Percentiles rank a stretch among this genome's conserved stretches.
These are phyloP conservation scores for Leucosticte australis DNA, from an alignment of 2,113 vertebrate genomes.

Conservation along the genomic window DNA sequence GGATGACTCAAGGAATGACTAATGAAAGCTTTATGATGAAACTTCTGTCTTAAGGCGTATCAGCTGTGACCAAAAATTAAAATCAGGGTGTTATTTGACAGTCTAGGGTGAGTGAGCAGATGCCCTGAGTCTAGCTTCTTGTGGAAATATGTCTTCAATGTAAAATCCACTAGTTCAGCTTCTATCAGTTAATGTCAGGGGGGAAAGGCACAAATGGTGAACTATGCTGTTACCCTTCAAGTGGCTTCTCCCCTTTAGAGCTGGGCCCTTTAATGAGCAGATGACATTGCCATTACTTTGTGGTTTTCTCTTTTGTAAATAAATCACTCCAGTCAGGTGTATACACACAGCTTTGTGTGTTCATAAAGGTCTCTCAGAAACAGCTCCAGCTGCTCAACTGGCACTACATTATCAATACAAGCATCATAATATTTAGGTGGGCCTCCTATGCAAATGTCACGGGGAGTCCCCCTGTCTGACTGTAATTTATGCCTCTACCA, in stretches of 20 bases:
- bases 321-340: neutral
- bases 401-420: neutral
- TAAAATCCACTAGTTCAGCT: neutral
- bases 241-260: neutral
- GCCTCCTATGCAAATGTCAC: neutral
- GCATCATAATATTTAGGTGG: neutral
- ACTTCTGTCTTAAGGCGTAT: neutral
- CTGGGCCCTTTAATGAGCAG: neutral
- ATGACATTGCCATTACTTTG: neutral
- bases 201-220: neutral
- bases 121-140: neutral
- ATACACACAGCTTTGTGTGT: constrained; percentile 3
- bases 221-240: neutral
- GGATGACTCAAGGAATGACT: neutral
- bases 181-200: neutral
- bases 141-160: neutral
- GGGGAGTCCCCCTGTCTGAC: neutral
- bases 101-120: neutral
- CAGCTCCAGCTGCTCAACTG: neutral
- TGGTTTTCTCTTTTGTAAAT: neutral
- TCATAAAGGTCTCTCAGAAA: neutral
- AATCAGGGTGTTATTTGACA: neutral
- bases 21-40: neutral
- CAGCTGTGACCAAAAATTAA: neutral
- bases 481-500: neutral